Percentiles rank a stretch among this genome's conserved stretches.
Evolutionary conservation across 2,113 vertebrate genomes (phyloP).

Genomic region (Trinectes maculatus): DNA sequence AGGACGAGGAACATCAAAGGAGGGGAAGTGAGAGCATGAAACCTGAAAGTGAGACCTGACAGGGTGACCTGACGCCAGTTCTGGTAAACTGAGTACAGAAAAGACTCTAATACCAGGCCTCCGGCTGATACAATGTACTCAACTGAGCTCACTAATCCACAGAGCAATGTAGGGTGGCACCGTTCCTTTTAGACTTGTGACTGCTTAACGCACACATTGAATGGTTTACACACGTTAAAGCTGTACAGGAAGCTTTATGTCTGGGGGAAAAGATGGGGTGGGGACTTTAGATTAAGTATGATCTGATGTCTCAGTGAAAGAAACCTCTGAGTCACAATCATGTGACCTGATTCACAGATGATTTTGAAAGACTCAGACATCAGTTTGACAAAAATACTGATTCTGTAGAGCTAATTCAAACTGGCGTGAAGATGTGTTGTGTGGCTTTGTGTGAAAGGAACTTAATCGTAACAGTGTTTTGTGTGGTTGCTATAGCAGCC

Average conservation of each 20-base stretch:
- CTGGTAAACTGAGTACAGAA: conserved; percentile 22
- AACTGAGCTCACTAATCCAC: conserved; percentile 37
- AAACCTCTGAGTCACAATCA: not conserved
- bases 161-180: conserved; percentile 9
- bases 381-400: not conserved
- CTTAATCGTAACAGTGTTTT: not conserved
- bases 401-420: not conserved
- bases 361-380: no score
- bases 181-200: conserved; percentile 33
- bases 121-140: conserved; percentile 25
- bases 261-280: conserved; percentile 15
- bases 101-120: conserved; percentile 38
- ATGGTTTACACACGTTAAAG: conserved; percentile 3
- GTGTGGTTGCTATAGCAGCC: not conserved
- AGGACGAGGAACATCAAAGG: conserved; percentile 8
- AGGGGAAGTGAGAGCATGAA: conserved; percentile 45
- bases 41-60: conserved; percentile 47
- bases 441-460: not conserved
- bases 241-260: conserved; percentile 23
- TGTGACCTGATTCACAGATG: not conserved
- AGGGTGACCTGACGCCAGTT: conserved; percentile 26
- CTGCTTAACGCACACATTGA: not conserved
- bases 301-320: not conserved
- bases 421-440: not conserved
- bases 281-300: conserved; percentile 4